Conservation (phyloP, 2,113 vertebrate species). For the Rhinopithecus roxellana region DNA sequence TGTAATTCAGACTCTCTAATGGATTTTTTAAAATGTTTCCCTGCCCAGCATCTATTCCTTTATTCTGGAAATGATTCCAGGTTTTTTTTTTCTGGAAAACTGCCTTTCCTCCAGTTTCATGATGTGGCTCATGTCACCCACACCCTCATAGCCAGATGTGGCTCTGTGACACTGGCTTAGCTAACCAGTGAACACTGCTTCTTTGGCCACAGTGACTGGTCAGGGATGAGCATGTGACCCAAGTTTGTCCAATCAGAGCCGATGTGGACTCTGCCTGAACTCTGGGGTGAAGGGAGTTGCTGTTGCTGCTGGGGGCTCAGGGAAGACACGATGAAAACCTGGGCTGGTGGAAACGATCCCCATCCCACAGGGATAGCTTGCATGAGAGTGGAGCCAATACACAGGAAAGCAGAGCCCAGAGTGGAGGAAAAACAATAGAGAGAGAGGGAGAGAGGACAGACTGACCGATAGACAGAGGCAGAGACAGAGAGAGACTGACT, state of each 20-base stretch:
- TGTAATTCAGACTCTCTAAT: neutral
- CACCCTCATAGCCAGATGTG: neutral
- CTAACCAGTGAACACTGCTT: neutral
- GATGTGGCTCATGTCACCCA: neutral
- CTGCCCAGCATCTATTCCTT: neutral
- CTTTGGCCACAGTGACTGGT: neutral
- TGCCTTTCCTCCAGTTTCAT: no score
- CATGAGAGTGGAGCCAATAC: no score
- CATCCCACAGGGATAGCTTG: neutral
- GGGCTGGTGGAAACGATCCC: neutral
- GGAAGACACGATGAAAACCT: neutral
- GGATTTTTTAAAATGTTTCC: neutral
- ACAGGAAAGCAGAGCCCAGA: neutral
- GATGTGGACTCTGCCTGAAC: no score
- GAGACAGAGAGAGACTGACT: neutral
- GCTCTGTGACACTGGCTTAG: neutral
- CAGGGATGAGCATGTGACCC: neutral
- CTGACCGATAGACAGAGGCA: neutral
- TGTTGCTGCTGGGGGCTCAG: neutral
- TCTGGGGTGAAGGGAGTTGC: neutral
- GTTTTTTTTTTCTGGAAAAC: neutral
- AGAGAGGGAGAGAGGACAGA: neutral
- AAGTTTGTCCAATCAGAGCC: neutral
- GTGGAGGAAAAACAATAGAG: no score
- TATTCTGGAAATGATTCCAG: neutral